These are phyloP conservation scores for Ceratosolen solmsi DNA, from an alignment of 1,140 invertebrate species.

Conservation along the genomic window DNA sequence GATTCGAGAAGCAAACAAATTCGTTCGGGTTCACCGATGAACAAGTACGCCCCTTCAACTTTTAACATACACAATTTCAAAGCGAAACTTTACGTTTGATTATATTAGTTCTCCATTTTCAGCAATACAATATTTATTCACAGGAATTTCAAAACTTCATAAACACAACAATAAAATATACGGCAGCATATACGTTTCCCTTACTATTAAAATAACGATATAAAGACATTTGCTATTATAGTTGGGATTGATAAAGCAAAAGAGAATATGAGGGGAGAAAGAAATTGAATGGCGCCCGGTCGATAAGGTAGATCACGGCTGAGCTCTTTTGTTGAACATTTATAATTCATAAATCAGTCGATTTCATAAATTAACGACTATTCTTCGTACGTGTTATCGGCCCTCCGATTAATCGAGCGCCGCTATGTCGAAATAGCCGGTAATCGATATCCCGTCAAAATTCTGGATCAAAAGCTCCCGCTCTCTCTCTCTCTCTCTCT, in stretches of 20 bases:
- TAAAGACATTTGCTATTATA: no score
- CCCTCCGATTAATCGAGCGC: neutral
- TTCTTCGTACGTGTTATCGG: constrained; percentile 17
- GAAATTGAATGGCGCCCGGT: neutral
- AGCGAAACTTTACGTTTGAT: neutral
- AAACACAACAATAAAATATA: neutral
- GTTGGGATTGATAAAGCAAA: no score
- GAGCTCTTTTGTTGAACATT: constrained; percentile 39
- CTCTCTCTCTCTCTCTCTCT: neutral
- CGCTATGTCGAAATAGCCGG: constrained; percentile 34
- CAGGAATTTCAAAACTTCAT: neutral
- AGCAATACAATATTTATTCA: neutral
- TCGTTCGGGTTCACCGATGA: neutral
- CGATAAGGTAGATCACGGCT: neutral
- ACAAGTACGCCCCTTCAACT: neutral
- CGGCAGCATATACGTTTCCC: no score
- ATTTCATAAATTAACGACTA: constrained; percentile 40
- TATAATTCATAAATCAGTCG: constrained; percentile 44
- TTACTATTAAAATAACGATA: no score
- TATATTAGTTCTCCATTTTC: neutral
- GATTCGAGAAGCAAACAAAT: neutral
- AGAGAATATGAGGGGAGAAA: neutral
- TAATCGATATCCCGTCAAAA: constrained; percentile 25
- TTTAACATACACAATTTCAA: neutral
- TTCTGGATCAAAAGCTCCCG: neutral